Percentiles rank a stretch among this genome's conserved stretches.
Evolutionary conservation across 2,888 invertebrate species (phyloP).

Genomic region (Plebejus melissa): DNA sequence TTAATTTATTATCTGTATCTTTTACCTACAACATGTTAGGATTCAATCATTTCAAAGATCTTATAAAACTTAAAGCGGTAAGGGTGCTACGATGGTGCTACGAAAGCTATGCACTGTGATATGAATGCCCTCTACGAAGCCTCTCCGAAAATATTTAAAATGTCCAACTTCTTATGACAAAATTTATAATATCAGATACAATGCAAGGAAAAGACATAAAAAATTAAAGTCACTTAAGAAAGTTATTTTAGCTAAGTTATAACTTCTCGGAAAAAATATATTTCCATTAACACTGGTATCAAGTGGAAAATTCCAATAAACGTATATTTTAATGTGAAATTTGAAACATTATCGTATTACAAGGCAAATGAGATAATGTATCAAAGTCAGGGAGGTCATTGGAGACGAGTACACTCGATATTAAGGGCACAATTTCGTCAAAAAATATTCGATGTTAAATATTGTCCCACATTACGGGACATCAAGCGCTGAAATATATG

Average conservation of each 20-base stretch:
- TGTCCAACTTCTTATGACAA: too few relatives aligned
- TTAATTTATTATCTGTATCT: too few relatives aligned
- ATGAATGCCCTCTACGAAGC: too few relatives aligned
- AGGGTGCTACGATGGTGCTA: too few relatives aligned
- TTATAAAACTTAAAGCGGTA: too few relatives aligned
- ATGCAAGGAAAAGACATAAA: neutral
- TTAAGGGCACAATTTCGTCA: neutral
- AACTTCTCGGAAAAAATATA: neutral
- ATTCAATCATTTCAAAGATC: too few relatives aligned
- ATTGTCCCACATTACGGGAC: neutral
- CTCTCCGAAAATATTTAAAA: too few relatives aligned
- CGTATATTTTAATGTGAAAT: neutral
- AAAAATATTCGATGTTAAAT: neutral
- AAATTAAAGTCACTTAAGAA: neutral
- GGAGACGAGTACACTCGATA: constrained; percentile 7
- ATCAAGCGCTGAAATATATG: neutral
- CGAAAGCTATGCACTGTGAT: too few relatives aligned
- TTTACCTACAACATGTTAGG: too few relatives aligned
- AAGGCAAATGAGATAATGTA: constrained; percentile 15
- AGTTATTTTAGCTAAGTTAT: neutral
- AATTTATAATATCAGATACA: too few relatives aligned
- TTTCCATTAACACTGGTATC: neutral
- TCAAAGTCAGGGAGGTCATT: constrained; percentile 8
- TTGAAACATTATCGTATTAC: constrained; percentile 7
- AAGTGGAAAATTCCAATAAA: neutral